Percentiles rank a stretch among this genome's conserved stretches.
Evolutionary conservation across 2,113 vertebrate species (phyloP).

Genomic region (Campylomormyrus tamandua): DNA sequence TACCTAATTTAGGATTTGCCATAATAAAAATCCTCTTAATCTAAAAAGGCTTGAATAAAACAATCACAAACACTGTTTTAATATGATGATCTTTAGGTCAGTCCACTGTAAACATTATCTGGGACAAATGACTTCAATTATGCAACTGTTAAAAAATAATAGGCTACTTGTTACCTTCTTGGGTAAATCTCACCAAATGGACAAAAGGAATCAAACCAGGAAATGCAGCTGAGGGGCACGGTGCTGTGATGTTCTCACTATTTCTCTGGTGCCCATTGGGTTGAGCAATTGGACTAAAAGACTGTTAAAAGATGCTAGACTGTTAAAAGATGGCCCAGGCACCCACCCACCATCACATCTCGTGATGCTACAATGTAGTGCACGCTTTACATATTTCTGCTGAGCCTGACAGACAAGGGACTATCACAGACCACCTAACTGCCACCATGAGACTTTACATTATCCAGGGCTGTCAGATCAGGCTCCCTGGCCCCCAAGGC

Average conservation of each 20-base stretch:
- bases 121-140: background rate
- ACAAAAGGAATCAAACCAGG: background rate
- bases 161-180: background rate
- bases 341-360: background rate
- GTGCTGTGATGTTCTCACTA: background rate
- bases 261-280: background rate
- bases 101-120: background rate
- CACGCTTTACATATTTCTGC: background rate
- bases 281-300: background rate
- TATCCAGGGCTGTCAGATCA: background rate
- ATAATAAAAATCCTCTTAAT: background rate
- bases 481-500: background rate
- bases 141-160: background rate
- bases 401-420: slow-evolving; percentile 12
- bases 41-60: background rate
- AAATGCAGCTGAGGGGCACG: background rate
- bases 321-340: background rate
- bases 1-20: background rate
- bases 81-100: background rate
- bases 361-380: background rate
- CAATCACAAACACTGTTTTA: background rate
- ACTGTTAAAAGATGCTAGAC: background rate
- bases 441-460: background rate
- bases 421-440: slow-evolving; percentile 18
- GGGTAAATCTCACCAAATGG: background rate